phyloP scores from a whole-genome alignment of 2,113 vertebrate genomes.

The Labeo catla region DNA sequence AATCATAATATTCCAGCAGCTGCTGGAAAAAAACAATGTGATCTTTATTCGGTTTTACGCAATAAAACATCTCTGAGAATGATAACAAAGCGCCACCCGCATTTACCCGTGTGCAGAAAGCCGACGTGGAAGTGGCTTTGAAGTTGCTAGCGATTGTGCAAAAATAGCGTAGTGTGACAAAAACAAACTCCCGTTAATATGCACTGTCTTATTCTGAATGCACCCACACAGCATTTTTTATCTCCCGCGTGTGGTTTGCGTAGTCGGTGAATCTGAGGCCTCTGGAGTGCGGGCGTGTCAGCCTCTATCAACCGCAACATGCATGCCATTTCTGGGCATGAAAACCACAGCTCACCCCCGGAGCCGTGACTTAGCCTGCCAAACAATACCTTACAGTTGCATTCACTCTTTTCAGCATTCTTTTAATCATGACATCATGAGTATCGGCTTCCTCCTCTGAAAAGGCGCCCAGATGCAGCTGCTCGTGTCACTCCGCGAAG shows the following conservation, averaged over 20 bases:
- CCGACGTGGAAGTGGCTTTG: slow-evolving; percentile 10
- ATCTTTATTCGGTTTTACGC: not conserved
- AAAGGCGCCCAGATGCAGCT: slow-evolving; percentile 51
- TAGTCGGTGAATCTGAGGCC: slow-evolving; percentile 40
- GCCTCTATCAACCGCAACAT: slow-evolving; percentile 55
- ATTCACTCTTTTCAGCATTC: slow-evolving; percentile 36
- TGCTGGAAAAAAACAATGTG: not conserved
- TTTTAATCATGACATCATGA: slow-evolving; percentile 56
- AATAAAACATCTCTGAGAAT: not conserved
- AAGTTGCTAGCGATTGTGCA: slow-evolving; percentile 33
- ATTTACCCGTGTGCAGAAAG: not conserved
- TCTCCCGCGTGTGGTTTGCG: slow-evolving; percentile 51
- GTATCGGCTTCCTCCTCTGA: slow-evolving; percentile 39
- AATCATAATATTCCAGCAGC: not conserved
- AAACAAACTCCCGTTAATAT: slow-evolving; percentile 33
- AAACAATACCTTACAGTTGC: slow-evolving; percentile 55
- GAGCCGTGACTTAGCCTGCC: slow-evolving; percentile 40
- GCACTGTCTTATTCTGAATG: slow-evolving; percentile 33
- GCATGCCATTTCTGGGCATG: slow-evolving; percentile 53
- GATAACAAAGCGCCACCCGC: not conserved
- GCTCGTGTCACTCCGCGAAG: slow-evolving; percentile 49
- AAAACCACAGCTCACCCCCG: slow-evolving; percentile 48
- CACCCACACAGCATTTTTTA: slow-evolving; percentile 39
- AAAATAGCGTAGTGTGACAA: slow-evolving; percentile 36
- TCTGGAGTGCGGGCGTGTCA: slow-evolving; percentile 44